Base-by-base conservation (phyloP, 2,797 vertebrate species). In the Jordanella pulchra region DNA sequence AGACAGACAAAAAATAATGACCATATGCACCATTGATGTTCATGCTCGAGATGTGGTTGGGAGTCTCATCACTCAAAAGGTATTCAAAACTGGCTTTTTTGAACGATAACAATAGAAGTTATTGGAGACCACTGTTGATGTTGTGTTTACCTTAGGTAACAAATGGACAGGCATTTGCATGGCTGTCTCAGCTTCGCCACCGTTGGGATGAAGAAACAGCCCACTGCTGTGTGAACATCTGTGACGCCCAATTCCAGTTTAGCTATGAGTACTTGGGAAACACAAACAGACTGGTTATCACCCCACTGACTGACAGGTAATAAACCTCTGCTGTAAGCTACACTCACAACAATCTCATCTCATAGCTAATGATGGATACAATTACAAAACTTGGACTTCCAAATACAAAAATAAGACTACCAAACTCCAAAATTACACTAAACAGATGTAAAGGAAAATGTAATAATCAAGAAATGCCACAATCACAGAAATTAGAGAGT, bases 1-100 rank as follows among this genome's bases (percentile, higher is more conserved):
- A 13, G 94, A 95, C 94, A 92, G 95, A 90, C 97, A 97, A 92
- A 97, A 96, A 93, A 96, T 97, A 87, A 95, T 96, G 97, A 96
- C 96, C 68, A 91, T 95, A 76, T 94, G 95, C 82, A 96, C 96
- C 84, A 95, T 95, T 86, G 97, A 98, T 88, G 96, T 97, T 85
- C 95, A 95, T 4, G 91, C 89, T 58, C 96, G 94, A 78, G 95
- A 97, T 72, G 94, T 96, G 80, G 96, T 96, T 70, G 96, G 95
- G 83, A 94, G 25, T 85, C 96, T 97, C 65, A 91, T 95, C 90
- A 93, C 92, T 87, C 95, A 96, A 94, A 98, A 97, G 95, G 97
- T 97, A 73, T 27, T 1, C 10, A 10, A 50, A 18, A 14, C 54
- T n/a, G 7, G 10, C 13, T 13, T 48, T n/a, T 65, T 11, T 39